Evolutionary conservation across 2,888 invertebrate genomes (phyloP), one percentile per base, ranked within the genome.

Genomic region (Tetragonula carbonaria): DNA sequence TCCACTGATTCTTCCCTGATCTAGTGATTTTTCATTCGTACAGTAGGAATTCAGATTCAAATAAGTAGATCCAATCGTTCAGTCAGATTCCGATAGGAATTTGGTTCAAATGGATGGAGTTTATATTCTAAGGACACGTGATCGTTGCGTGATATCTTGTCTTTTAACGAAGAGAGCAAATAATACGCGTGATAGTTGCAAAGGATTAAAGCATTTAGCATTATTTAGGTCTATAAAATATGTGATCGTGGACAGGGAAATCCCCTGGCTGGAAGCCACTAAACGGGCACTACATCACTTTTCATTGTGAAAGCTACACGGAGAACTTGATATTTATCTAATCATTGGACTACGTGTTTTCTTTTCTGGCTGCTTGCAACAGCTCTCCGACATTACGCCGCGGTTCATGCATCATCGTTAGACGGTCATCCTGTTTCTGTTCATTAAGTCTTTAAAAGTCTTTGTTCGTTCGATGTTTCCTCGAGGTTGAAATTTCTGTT

Each of bases 301-400:
- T 71, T 18, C 63, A 65, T 66, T 66, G 66, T 59, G 53, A 71
- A 62, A 63, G 63, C 14, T 77, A 77, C 71, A 77, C 59, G 71
- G 45, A 63, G 23, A 62, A 23, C 38, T 28, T 71, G 71, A 87
- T 89, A 90, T 90, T 90, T 85, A 87, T 84, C 87, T 88, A 90
- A 90, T 90, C 90, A 90, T 90, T 85, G 85, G 85, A 70, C 72
- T 72, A 78, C 51, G 71, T 66, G 38, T 87, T 87, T 85, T 83
- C 89, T 86, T 86, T 85, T 83, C 76, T 73, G 71, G 51, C 79
- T 57, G 72, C 53, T 71, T 74, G 77, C 73, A 78, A 80, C 72
- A 65, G 38, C 57, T 51, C 59, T 70, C 82, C 74, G 28, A 63
- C 72, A 57, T 80, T 66, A 71, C 53, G 57, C 66, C 33, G 45